Conservation (phyloP, 2,113 vertebrate species). For the Physeter macrocephalus region DNA sequence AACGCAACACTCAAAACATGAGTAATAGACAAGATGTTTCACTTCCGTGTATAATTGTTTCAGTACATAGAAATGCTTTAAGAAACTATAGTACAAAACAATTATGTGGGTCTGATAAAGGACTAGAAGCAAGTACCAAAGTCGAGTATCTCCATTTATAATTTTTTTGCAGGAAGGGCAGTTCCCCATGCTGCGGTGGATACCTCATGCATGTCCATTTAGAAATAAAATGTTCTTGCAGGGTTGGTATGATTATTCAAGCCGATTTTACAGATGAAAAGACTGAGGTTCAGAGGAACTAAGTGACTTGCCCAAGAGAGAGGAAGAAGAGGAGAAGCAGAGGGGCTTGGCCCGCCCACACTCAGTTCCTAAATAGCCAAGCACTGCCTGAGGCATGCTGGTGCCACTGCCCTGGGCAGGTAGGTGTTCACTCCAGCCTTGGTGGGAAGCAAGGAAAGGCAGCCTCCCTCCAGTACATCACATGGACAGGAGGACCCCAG, state of each 20-base stretch:
- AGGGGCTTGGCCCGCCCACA: neutral
- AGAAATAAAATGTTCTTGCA: neutral
- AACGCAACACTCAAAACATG: neutral
- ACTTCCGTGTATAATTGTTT: neutral
- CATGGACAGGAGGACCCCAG: neutral
- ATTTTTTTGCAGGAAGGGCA: neutral
- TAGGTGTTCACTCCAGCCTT: neutral
- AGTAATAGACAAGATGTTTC: neutral
- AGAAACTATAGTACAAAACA: neutral
- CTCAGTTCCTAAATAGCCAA: neutral
- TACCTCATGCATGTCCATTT: neutral
- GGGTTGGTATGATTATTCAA: neutral
- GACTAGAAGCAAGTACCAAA: neutral
- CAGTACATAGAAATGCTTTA: neutral
- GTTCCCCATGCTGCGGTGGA: neutral
- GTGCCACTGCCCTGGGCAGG: neutral
- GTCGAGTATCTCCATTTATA: neutral
- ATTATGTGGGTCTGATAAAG: neutral
- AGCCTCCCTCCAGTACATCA: accelerated
- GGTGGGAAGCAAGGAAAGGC: neutral
- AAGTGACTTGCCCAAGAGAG: neutral
- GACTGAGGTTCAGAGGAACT: neutral
- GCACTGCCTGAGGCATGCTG: accelerated
- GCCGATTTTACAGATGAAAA: neutral
- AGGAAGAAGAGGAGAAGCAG: neutral